Conservation (phyloP, 2,797 vertebrate genomes). For the Tragopan temminckii region DNA sequence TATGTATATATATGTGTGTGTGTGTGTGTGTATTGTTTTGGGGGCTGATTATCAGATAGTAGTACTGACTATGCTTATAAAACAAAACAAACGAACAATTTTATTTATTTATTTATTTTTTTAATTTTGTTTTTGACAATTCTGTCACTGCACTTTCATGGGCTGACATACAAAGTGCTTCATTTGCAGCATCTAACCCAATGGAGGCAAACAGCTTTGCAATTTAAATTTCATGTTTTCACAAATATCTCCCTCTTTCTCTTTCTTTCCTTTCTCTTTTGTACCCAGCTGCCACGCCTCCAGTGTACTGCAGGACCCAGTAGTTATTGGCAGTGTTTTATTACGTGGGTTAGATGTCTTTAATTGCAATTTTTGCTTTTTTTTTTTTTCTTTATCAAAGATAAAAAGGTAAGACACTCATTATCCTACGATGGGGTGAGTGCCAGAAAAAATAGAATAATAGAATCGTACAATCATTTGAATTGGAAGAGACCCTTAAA, state of each 20-base stretch:
- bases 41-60: background rate
- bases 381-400: background rate
- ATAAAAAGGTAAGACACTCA: background rate
- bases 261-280: background rate
- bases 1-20: too few species aligned
- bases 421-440: background rate
- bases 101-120: background rate
- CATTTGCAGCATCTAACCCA: background rate
- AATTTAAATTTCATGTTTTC: background rate
- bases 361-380: background rate
- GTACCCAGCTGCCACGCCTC: background rate
- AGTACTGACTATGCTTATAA: background rate
- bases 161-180: background rate
- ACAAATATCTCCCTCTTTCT: background rate
- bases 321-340: background rate
- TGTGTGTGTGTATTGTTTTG: background rate
- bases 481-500: too few species aligned
- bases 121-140: background rate
- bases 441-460: background rate
- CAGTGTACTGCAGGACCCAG: background rate
- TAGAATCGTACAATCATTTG: too few species aligned
- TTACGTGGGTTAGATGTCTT: background rate
- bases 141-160: background rate
- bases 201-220: background rate
- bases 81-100: background rate